Conservation (phyloP, 2,113 vertebrate species). For the Callopanchax toddi region DNA sequence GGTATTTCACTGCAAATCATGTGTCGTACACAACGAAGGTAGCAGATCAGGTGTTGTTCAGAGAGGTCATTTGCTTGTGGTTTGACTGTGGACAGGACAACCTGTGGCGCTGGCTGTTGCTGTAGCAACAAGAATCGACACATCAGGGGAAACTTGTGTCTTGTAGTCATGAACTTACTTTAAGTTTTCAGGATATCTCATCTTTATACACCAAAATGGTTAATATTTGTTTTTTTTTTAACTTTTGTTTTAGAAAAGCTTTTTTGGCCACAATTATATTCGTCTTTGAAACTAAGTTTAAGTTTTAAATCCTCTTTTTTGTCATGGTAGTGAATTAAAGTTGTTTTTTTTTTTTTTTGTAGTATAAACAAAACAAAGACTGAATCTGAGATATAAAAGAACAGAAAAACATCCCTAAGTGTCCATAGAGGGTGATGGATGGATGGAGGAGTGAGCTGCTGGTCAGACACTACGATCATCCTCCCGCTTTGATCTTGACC, state of each 20-base stretch:
- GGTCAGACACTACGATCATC: constrained; percentile 57
- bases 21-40: constrained; percentile 32
- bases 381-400: neutral
- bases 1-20: constrained; percentile 43
- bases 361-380: neutral
- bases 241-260: no score
- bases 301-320: no score
- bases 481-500: constrained; percentile 69
- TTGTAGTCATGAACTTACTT: neutral
- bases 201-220: no score
- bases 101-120: constrained; percentile 42
- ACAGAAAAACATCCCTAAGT: neutral
- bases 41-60: constrained; percentile 46
- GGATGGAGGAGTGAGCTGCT: constrained; percentile 35
- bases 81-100: constrained; percentile 28
- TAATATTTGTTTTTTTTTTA: no score
- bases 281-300: no score
- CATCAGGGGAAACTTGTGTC: constrained; percentile 19
- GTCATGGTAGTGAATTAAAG: no score
- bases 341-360: no score
- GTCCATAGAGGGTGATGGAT: constrained; percentile 14
- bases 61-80: constrained; percentile 57
- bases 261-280: no score
- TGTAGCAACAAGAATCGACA: constrained; percentile 46
- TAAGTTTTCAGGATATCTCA: constrained; percentile 5